Evolutionary conservation across 2,113 vertebrate genomes (phyloP).

Genomic region (Pachypanchax playfairii): DNA sequence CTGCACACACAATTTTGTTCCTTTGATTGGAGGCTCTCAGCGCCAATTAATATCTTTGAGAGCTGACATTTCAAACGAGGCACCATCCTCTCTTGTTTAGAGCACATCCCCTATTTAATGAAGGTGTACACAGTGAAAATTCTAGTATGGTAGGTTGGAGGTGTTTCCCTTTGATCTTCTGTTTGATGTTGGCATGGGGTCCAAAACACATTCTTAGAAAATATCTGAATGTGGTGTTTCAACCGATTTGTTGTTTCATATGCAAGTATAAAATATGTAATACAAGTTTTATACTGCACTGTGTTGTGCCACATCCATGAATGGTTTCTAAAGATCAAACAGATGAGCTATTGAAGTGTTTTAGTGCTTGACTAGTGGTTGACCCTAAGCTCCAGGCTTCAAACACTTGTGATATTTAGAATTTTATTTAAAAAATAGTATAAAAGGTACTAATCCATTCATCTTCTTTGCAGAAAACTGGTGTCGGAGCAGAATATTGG

Average conservation of each 20-base stretch:
- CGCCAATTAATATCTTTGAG: constrained; percentile 70
- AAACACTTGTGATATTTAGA: too few species aligned
- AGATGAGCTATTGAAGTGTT: background rate
- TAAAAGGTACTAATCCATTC: too few species aligned
- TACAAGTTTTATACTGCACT: background rate
- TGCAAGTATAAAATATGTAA: background rate
- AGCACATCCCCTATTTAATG: constrained; percentile 56
- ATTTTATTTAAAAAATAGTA: too few species aligned
- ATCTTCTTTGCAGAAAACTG: too few species aligned
- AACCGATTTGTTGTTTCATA: background rate
- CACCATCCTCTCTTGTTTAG: constrained; percentile 57
- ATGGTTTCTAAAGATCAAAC: background rate
- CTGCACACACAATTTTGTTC: constrained; percentile 66
- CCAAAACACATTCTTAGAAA: constrained; percentile 7
- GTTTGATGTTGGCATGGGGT: constrained; percentile 8
- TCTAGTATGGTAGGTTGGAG: constrained; percentile 24
- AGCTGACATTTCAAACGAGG: constrained; percentile 72
- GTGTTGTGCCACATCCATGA: background rate
- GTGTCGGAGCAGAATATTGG: too few species aligned
- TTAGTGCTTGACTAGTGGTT: background rate
- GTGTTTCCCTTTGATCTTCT: constrained; percentile 57
- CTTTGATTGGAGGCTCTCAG: constrained; percentile 71
- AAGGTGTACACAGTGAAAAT: constrained; percentile 55
- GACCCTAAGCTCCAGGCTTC: too few species aligned
- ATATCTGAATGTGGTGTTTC: constrained; percentile 8